Evolutionary conservation across 2,888 invertebrate species (phyloP), one percentile per base, ranked within the genome.

Genomic region (Hemaris fuciformis): DNA sequence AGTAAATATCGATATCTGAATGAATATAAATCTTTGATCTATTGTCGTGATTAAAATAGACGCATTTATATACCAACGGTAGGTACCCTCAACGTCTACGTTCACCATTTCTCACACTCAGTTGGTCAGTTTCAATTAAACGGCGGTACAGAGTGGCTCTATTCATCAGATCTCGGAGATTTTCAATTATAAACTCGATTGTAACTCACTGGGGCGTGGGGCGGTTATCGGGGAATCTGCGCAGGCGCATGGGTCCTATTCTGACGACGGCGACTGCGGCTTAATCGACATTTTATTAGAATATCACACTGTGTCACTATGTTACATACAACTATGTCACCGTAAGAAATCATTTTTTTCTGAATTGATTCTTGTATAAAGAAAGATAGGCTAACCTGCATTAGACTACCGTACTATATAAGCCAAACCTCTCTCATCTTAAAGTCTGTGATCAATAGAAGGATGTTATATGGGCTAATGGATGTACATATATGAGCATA

Each of bases 171-270:
- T 64, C 59, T 67, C 61, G 67, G 66, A 71, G 72, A 71, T 73
- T 73, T 79, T 77, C 73, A 77, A 81, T 79, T 76, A 80, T 66
- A 69, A 60, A 68, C 67, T 65, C 67, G 70, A 71, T 76, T 70
- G 72, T 77, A 73, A 75, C 67, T 75, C 66, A 75, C 68, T 61
- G 66, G 66, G 53, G 65, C 66, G 76, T 69, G 62, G 71, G 72
- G 63, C 62, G 69, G 63, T 73, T 73, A 76, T 75, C 74, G 65
- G 31, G 69, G 66, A 66, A 74, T 77, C 71, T 66, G 75, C 73
- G 71, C 71, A 53, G 60, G 70, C 71, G 73, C 71, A 68, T 62
- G 58, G 61, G 62, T 66, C 67, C 66, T 60, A 48, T 60, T 60
- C 45, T 22, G 22, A 18, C 18, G 0, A n/a, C 18, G 7, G n/a